Conservation (phyloP, 2,113 vertebrate species). For the Lepus timidus region DNA sequence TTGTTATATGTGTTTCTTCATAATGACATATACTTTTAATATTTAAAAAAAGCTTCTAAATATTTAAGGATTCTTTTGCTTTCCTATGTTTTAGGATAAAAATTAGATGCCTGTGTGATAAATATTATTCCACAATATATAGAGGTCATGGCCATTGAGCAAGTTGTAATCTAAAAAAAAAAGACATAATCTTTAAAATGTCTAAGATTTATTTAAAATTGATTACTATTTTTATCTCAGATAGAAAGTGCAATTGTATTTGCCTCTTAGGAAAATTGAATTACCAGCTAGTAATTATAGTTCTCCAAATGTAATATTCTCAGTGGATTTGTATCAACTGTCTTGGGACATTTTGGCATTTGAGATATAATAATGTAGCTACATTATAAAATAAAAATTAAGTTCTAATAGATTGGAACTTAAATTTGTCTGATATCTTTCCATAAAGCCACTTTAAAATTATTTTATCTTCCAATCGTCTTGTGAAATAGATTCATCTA, state of each 20-base stretch:
- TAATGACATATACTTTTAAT: conserved; percentile 24
- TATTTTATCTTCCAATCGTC: neutral
- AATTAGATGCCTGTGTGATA: neutral
- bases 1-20: conserved; percentile 56
- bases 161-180: neutral
- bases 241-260: conserved; percentile 45
- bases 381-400: conserved; percentile 60
- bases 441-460: neutral
- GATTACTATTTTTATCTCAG: conserved; percentile 36
- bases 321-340: conserved; percentile 59
- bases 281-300: conserved; percentile 70
- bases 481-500: conserved; percentile 8
- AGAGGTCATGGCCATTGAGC: neutral
- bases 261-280: conserved; percentile 69
- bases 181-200: neutral
- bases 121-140: neutral
- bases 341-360: conserved; percentile 52
- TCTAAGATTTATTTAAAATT: conserved; percentile 45
- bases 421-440: conserved; percentile 41
- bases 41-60: neutral
- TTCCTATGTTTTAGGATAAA: neutral
- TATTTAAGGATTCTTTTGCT: neutral
- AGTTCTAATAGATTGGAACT: conserved; percentile 54
- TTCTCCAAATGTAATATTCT: conserved; percentile 61
- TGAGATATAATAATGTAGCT: conserved; percentile 10